Evolutionary conservation across 2,113 vertebrate genomes (phyloP).

Genomic region (Callospermophilus lateralis): DNA sequence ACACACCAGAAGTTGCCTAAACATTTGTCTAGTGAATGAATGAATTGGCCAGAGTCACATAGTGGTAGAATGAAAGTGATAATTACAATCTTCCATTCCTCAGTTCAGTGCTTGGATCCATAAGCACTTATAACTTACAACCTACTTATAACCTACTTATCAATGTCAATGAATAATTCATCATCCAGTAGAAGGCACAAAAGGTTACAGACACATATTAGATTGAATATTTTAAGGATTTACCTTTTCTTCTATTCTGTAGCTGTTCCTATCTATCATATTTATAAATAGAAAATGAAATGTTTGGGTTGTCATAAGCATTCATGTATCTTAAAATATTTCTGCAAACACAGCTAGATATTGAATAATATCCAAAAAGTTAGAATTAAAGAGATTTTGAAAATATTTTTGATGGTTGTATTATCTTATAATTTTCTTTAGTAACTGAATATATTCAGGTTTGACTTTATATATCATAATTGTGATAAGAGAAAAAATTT

Average conservation of each 20-base stretch:
- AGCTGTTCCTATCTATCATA: conserved; percentile 24
- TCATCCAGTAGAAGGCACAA: neutral
- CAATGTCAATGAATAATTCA: conserved; percentile 33
- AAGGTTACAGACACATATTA: conserved; percentile 25
- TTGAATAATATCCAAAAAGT: conserved; percentile 23
- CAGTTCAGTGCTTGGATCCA: neutral
- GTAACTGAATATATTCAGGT: conserved; percentile 78
- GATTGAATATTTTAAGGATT: conserved; percentile 61
- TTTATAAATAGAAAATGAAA: conserved; percentile 66
- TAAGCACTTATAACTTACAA: neutral
- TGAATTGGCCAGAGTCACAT: neutral
- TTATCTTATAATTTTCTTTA: conserved; percentile 81
- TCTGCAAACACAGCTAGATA: neutral
- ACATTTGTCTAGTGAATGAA: neutral
- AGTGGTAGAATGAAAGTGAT: neutral
- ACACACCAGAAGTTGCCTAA: neutral
- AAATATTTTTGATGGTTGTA: conserved; percentile 76
- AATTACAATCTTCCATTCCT: neutral
- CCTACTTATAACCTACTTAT: neutral
- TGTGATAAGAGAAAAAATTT: conserved; percentile 85
- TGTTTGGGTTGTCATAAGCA: conserved; percentile 56
- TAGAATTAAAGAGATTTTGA: conserved; percentile 67
- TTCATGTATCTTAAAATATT: conserved; percentile 61
- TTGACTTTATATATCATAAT: conserved; percentile 82
- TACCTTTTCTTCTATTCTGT: conserved; percentile 59